These are phyloP conservation scores for Palythoa grandis DNA, from an alignment of 92 coral and sea anemone genomes.

Conservation along the genomic window DNA sequence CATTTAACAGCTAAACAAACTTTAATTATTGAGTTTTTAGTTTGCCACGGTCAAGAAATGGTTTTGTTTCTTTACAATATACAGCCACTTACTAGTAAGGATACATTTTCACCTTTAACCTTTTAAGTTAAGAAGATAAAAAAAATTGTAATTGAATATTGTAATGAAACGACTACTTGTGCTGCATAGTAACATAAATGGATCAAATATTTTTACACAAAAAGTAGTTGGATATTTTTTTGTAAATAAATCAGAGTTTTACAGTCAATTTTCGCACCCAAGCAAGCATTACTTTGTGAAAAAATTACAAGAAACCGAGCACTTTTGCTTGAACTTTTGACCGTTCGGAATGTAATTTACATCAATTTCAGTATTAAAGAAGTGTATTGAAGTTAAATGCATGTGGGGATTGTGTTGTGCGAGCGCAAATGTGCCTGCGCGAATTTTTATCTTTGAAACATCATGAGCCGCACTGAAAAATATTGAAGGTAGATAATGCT, in stretches of 20 bases:
- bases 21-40: neutral
- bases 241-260: conserved; percentile 47
- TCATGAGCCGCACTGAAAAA: no score
- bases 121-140: neutral
- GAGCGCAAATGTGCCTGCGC: no score
- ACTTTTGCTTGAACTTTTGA: conserved; percentile 15
- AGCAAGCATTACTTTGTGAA: conserved; percentile 16
- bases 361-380: conserved; percentile 11
- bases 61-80: neutral
- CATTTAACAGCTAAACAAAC: no score
- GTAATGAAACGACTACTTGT: conserved; percentile 31
- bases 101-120: neutral
- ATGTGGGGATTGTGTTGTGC: neutral
- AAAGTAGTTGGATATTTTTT: conserved; percentile 38
- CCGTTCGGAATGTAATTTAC: conserved; percentile 17
- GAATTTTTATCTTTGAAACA: no score
- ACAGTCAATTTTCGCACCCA: conserved; percentile 27
- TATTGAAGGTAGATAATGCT: no score
- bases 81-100: neutral
- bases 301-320: conserved; percentile 9
- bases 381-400: conserved; percentile 4
- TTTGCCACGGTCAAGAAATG: neutral
- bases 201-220: conserved; percentile 45
- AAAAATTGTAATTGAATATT: conserved; percentile 17
- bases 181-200: conserved; percentile 27